Evolutionary conservation across 1,140 invertebrate species (phyloP).

Genomic region (Brachionus asplanchnoidis): DNA sequence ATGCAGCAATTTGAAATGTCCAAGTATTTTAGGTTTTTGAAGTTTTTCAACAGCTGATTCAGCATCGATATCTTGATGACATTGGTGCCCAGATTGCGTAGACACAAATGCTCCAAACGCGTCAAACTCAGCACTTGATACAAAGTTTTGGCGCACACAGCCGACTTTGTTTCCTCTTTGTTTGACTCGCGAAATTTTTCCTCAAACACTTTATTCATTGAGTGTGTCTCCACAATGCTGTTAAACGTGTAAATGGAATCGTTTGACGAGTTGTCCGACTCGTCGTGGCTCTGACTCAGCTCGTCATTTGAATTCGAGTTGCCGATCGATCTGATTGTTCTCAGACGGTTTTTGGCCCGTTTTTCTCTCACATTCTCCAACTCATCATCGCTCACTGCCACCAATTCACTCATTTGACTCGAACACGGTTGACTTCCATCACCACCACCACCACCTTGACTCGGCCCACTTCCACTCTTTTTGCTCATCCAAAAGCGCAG

Average conservation of each 20-base stretch:
- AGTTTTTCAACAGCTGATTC: conserved; percentile 23
- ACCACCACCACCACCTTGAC: background rate
- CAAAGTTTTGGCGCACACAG: background rate
- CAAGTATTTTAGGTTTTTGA: conserved; percentile 24
- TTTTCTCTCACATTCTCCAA: background rate
- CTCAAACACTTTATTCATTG: conserved; percentile 13
- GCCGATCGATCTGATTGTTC: background rate
- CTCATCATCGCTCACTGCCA: background rate
- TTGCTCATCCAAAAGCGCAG: conserved; percentile 40
- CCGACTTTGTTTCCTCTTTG: too few relatives aligned
- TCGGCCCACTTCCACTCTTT: background rate
- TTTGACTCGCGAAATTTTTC: background rate
- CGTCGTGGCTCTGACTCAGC: background rate
- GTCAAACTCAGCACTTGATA: background rate
- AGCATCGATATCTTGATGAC: conserved; percentile 9
- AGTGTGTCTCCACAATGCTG: background rate
- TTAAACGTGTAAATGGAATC: background rate
- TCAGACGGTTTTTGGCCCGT: background rate
- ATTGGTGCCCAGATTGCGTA: conserved; percentile 14
- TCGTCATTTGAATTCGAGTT: conserved; percentile 4
- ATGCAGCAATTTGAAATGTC: conserved; percentile 25
- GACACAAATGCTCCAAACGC: background rate
- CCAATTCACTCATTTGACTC: conserved; percentile 8
- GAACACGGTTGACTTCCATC: background rate
- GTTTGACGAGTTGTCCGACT: background rate